Conservation (phyloP, 2,113 vertebrate species). For the Setophaga kirtlandii region DNA sequence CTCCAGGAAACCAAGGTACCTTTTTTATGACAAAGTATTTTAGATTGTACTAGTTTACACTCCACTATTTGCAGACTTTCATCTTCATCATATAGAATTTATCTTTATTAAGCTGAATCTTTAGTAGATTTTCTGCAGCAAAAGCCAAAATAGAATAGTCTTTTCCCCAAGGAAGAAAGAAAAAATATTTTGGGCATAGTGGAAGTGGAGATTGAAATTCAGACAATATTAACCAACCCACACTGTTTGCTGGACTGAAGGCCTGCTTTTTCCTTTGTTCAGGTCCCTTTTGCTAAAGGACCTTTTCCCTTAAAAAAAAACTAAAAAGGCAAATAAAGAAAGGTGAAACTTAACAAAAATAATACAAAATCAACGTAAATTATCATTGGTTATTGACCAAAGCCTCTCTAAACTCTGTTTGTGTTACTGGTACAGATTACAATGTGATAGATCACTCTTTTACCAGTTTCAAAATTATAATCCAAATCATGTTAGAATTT, state of each 20-base stretch:
- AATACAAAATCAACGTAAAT: neutral
- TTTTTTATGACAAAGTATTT: neutral
- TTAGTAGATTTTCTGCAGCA: neutral
- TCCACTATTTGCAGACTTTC: neutral
- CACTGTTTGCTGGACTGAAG: neutral
- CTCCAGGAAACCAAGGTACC: neutral
- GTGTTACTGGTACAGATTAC: neutral
- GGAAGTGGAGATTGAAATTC: neutral
- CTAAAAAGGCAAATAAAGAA: neutral
- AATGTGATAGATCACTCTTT: slow-evolving; percentile 10
- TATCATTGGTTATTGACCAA: neutral
- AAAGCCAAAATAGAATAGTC: neutral
- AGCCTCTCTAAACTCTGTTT: neutral
- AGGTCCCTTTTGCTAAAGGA: neutral
- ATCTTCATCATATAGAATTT: neutral
- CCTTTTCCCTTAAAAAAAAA: rapidly evolving
- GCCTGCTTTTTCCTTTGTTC: neutral
- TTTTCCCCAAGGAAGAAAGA: neutral
- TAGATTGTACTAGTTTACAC: neutral
- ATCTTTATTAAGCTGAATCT: neutral
- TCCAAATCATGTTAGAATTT: neutral
- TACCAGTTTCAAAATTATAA: slow-evolving; percentile 23
- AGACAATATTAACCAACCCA: neutral
- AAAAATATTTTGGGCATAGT: neutral
- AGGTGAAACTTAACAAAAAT: neutral